Percentiles rank a stretch among this genome's conserved stretches.
Conservation (phyloP, 1,140 invertebrate genomes). For the Pissodes strobi region DNA sequence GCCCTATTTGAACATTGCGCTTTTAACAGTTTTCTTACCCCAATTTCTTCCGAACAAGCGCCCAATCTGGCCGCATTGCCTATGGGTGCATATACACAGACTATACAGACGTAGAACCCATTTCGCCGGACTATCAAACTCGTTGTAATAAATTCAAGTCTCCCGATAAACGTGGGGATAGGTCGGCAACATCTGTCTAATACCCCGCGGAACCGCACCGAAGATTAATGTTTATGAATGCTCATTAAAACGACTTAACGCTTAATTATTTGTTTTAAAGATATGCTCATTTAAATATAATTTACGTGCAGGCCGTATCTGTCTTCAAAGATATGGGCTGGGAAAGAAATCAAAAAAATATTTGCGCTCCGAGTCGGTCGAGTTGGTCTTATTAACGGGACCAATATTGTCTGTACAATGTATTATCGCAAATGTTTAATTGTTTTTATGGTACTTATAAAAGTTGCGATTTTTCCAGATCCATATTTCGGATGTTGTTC, state of each 20-base stretch:
- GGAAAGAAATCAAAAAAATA: not conserved
- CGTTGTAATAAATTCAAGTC: constrained; percentile 3
- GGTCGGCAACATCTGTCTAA: constrained; percentile 31
- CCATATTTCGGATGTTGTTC: no score
- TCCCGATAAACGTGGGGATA: constrained; percentile 11
- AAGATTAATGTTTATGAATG: constrained; percentile 31
- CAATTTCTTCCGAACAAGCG: no score
- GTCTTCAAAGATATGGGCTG: not conserved
- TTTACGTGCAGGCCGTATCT: constrained; percentile 17
- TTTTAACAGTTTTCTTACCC: no score
- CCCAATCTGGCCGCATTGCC: no score
- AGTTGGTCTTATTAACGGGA: no score
- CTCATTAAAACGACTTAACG: constrained; percentile 35
- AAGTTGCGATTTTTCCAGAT: no score
- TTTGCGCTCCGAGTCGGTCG: no score
- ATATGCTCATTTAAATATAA: constrained; percentile 32
- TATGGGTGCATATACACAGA: no score
- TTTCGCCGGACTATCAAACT: not conserved
- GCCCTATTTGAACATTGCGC: no score
- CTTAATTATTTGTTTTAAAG: constrained; percentile 33
- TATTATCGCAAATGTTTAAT: no score
- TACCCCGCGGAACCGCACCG: constrained; percentile 20
- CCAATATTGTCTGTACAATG: no score
- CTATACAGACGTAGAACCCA: not conserved
- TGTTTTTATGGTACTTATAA: no score